Evolutionary conservation across 1,140 invertebrate species (phyloP), one percentile per base, ranked within the genome.

Genomic region (Gonatopus flavifemur): DNA sequence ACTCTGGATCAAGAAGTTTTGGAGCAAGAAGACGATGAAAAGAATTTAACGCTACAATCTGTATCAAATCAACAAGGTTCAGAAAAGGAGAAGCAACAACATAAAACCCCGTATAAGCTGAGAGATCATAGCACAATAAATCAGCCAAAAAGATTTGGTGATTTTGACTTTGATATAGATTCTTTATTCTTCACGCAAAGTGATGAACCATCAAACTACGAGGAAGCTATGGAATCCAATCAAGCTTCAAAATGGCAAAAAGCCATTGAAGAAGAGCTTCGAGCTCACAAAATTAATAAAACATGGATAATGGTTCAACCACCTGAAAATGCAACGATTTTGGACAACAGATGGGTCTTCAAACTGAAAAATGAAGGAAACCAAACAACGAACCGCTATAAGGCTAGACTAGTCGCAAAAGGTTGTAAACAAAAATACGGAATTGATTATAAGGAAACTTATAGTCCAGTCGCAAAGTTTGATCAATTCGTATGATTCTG

Each of bases 391-490:
- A 52, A 51, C 15, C 49, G 49, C 15, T 70, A 66, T 41, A 74
- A 10, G n/a, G n/a, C n/a, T n/a, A n/a, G n/a, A n/a, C n/a, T n/a
- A n/a, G n/a, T n/a, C n/a, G n/a, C n/a, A n/a, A 33, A 64, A 65
- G 47, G 63, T 51, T n/a, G 62, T 42, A 51, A 25, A 46, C 43
- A 57, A 57, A 45, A 49, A 9, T 13, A 43, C 45, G 59, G 51
- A 15, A 57, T 62, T 16, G 59, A 66, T 18, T 64, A 53, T 22
- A 19, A 58, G 12, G 64, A 72, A 62, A 67, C 55, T 12, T 59
- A 32, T 9, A 63, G 36, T 57, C 66, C 64, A 18, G 71, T 74
- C 25, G 64, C 50, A 1, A 37, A 45, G 20, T 73, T 53, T 31
- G 47, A 58, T n/a, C 58, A 57, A 42, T 70, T 16, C 37, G 58